Conservation (phyloP, 2,888 invertebrate species). For the Drosophila birchii region DNA sequence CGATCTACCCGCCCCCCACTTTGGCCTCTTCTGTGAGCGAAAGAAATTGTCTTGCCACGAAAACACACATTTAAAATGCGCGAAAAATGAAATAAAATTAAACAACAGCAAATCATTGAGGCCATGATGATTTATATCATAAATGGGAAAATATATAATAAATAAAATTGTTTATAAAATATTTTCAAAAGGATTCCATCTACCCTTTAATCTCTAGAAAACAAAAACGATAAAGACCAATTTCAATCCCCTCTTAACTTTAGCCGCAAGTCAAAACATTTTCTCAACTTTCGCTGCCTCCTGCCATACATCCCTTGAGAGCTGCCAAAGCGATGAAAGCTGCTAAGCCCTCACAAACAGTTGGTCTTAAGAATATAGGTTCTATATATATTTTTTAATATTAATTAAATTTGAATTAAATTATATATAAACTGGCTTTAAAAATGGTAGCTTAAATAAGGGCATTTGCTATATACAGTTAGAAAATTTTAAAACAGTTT, state of each 20-base stretch:
- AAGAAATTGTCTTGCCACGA: slow-evolving; percentile 50
- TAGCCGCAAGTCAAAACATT: slow-evolving; percentile 26
- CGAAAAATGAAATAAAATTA: slow-evolving; percentile 3
- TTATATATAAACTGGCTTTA: background rate
- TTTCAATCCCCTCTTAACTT: slow-evolving; percentile 2
- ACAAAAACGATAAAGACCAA: background rate
- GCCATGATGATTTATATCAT: no score
- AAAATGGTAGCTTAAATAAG: background rate
- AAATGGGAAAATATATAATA: background rate
- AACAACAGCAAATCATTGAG: background rate
- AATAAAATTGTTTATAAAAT: background rate
- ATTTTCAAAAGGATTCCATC: background rate
- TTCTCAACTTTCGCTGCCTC: slow-evolving; percentile 20
- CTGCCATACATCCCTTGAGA: slow-evolving; percentile 9
- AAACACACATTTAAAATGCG: slow-evolving; percentile 54
- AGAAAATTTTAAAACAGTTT: no score
- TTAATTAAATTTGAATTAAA: background rate
- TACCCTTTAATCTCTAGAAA: background rate
- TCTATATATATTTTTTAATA: no score
- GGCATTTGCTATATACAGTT: no score
- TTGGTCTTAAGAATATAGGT: background rate
- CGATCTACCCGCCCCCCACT: background rate
- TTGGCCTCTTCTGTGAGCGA: slow-evolving; percentile 23
- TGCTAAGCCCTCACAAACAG: slow-evolving; percentile 14
- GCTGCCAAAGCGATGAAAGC: slow-evolving; percentile 32